Evolutionary conservation across 2,113 vertebrate species (phyloP).

Genomic region (Tragulus kanchil): DNA sequence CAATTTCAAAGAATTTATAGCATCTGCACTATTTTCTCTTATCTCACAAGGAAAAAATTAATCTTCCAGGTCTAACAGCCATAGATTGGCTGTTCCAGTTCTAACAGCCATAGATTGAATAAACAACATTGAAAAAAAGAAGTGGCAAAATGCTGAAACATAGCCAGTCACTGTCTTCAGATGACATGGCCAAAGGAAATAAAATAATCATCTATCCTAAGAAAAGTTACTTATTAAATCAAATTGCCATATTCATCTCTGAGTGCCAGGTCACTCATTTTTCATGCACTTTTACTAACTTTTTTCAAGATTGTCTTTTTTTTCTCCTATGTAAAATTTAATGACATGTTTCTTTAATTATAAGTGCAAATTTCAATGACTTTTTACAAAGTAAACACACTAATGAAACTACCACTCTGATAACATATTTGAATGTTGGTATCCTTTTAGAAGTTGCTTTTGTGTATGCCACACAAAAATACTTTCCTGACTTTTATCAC

Average conservation of each 20-base stretch:
- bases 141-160: background rate
- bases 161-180: background rate
- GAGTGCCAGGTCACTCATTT: background rate
- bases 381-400: slow-evolving; percentile 20
- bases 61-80: too few relatives aligned
- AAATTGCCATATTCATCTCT: background rate
- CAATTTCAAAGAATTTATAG: background rate
- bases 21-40: background rate
- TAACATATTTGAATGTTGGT: background rate
- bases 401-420: background rate
- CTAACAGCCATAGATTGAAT: background rate
- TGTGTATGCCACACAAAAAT: background rate
- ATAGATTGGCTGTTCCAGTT: too few relatives aligned
- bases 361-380: background rate
- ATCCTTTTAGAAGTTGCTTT: background rate
- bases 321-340: background rate
- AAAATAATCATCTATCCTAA: background rate
- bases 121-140: background rate
- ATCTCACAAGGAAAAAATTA: background rate
- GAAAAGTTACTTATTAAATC: background rate
- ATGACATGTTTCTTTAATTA: background rate
- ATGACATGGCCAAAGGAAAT: background rate
- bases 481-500: background rate
- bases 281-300: background rate
- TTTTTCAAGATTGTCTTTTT: background rate